Evolutionary conservation across 1,140 invertebrate species (phyloP), one percentile per base, ranked within the genome.

Genomic region (Drosophila prosaltans): DNA sequence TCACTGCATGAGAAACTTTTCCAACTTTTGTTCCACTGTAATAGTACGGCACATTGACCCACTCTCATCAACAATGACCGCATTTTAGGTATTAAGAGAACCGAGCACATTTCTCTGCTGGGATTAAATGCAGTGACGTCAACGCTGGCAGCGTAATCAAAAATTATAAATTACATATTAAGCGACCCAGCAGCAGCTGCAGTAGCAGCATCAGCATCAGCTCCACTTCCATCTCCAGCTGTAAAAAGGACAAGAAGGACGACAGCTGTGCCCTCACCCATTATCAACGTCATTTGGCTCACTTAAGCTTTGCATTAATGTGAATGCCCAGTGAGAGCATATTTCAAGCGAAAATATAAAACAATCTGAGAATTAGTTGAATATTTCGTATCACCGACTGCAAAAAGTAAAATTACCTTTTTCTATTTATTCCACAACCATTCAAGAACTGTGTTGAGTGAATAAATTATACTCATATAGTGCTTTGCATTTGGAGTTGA

Each of bases 81-180:
- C 74, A 78, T 66, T 71, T 71, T 11, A 40, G 21, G 60, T 61
- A 65, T 77, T 75, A 69, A 69, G 57, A 69, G 68, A 67, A 16
- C 32, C 45, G 48, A 9, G n/a, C 68, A 63, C 74, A 78, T 78
- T 78, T 78, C 72, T 78, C 69, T 72, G 16, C 10, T 10, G 69
- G 74, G 74, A 78, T 78, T 78, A 78, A 78, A 63, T 62, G 48
- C 69, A 66, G 68, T 60, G 61, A 65, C 72, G 63, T 75, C 65
- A 75, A 77, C 73, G 74, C 55, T 64, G 57, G 45, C 68, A 72
- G 63, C 45, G 75, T 59, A 67, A 78, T 78, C 69, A 78, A 78
- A 51, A 78, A 78, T 78, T 78, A 78, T 78, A 72, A 72, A 78
- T 78, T 78, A 78, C 75, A 67, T 78, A 78, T 78, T 78, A 78